These are phyloP conservation scores for Yponomeuta sedellus DNA, from an alignment of 2,888 invertebrate species.

Conservation along the genomic window DNA sequence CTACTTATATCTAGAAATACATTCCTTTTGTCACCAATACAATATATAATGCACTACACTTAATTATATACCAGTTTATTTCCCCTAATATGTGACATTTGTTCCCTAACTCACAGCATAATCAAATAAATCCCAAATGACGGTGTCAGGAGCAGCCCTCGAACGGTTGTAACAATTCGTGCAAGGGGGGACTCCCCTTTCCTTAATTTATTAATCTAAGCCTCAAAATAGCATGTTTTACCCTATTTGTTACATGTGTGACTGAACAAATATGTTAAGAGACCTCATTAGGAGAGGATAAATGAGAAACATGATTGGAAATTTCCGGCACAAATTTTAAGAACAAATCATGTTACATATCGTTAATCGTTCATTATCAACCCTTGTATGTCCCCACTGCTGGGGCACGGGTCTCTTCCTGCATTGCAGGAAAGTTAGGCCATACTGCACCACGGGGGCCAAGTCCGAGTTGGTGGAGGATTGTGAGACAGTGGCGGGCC, in stretches of 20 bases:
- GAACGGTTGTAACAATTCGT: conserved; percentile 1
- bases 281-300: not conserved
- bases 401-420: too few species aligned
- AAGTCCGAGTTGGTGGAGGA: too few species aligned
- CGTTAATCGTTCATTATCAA: too few species aligned
- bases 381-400: too few species aligned
- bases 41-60: not conserved
- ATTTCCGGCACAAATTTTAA: not conserved
- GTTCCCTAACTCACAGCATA: not conserved
- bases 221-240: not conserved
- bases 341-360: too few species aligned
- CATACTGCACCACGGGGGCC: too few species aligned
- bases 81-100: not conserved
- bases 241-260: conserved; percentile 1
- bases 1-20: too few species aligned
- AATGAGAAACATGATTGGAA: not conserved
- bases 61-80: not conserved
- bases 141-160: not conserved
- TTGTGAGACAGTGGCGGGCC: too few species aligned
- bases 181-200: not conserved
- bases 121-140: not conserved
- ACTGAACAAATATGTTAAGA: not conserved
- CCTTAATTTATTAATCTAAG: conserved; percentile 5
- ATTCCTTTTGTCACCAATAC: too few species aligned
- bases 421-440: too few species aligned